Percentiles rank a stretch among this genome's conserved stretches.
phyloP scores from a whole-genome alignment of 2,797 vertebrate species.

The Novumbra hubbsi region DNA sequence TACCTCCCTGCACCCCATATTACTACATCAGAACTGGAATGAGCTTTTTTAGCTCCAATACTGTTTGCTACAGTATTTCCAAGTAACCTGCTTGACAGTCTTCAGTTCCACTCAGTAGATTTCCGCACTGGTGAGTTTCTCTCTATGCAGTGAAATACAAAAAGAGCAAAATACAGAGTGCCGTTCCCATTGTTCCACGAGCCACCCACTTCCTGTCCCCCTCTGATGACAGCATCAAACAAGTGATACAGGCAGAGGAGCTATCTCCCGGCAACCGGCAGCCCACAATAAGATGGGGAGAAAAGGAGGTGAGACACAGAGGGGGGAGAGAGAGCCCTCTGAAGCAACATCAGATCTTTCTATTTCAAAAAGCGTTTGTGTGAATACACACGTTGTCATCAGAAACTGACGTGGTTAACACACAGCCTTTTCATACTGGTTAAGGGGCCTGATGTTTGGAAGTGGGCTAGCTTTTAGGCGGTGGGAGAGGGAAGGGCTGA shows the following conservation, averaged over 20 bases:
- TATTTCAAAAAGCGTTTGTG: constrained; percentile 6
- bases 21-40: neutral
- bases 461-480: too few relatives aligned
- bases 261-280: constrained; percentile 17
- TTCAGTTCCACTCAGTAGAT: neutral
- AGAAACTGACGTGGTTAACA: neutral
- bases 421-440: neutral
- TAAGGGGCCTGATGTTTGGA: too few relatives aligned
- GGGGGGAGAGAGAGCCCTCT: neutral
- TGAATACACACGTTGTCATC: neutral
- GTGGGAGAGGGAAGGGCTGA: too few relatives aligned
- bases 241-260: constrained; percentile 4
- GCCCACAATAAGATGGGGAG: constrained; percentile 3
- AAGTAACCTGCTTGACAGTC: neutral
- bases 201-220: constrained; percentile 7
- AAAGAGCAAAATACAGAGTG: constrained; percentile 11
- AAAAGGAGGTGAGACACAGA: neutral
- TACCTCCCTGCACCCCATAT: neutral
- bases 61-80: neutral
- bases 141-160: neutral
- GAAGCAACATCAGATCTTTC: neutral
- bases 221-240: constrained; percentile 37
- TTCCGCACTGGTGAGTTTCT: neutral
- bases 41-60: neutral
- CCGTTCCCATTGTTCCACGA: neutral